phyloP scores from a whole-genome alignment of 2,888 invertebrate genomes.

The Dermolepida albohirtum region DNA sequence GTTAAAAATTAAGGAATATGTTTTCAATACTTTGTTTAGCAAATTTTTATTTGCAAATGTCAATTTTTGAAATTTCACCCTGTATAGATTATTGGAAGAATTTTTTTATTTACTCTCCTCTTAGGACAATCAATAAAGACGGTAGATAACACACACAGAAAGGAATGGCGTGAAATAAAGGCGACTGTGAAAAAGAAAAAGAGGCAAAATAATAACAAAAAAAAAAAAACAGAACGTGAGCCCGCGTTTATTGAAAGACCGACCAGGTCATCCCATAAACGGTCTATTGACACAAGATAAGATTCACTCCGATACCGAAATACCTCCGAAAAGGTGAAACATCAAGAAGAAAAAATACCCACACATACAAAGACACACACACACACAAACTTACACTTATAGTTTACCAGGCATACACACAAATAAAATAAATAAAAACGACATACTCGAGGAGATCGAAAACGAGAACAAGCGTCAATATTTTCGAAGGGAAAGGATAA shows the following conservation, averaged over 20 bases:
- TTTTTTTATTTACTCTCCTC: too few relatives aligned
- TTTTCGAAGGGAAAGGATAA: not conserved
- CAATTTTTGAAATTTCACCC: too few relatives aligned
- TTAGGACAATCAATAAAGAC: too few relatives aligned
- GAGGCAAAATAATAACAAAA: slow-evolving; percentile 6
- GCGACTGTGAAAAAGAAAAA: slow-evolving; percentile 16
- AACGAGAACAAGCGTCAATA: too few relatives aligned
- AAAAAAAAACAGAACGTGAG: slow-evolving; percentile 24
- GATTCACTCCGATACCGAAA: slow-evolving; percentile 36
- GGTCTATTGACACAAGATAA: slow-evolving; percentile 39
- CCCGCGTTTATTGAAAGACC: slow-evolving; percentile 37
- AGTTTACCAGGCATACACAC: not conserved
- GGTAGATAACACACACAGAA: too few relatives aligned
- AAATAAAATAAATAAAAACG: slow-evolving; percentile 26
- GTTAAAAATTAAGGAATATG: too few relatives aligned
- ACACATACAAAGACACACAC: too few relatives aligned
- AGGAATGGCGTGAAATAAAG: slow-evolving; percentile 12
- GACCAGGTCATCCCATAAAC: slow-evolving; percentile 38
- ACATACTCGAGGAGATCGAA: not conserved
- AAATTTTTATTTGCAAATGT: too few relatives aligned
- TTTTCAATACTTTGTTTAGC: too few relatives aligned
- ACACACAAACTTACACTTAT: slow-evolving; percentile 2
- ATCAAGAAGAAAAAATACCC: slow-evolving; percentile 14
- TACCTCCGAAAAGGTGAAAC: slow-evolving; percentile 37
- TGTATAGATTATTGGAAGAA: too few relatives aligned